Evolutionary conservation across 2,888 invertebrate genomes (phyloP), one percentile per base, ranked within the genome.

Genomic region (Caenorhabditis doughertyi): DNA sequence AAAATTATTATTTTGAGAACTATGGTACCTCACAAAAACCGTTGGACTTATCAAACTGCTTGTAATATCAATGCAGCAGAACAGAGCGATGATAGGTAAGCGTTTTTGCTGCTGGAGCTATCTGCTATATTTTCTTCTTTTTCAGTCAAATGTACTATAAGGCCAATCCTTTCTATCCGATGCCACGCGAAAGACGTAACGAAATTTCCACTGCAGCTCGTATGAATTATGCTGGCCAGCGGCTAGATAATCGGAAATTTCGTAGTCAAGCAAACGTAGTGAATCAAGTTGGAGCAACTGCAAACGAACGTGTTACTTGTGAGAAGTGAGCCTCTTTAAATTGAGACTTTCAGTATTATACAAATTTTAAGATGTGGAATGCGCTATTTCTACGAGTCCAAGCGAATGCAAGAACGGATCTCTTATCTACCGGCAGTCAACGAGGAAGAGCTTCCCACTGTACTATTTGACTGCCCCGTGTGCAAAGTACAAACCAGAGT

Each of bases 141-240:
- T 80, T 13, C 29, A 80, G 81, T 16, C 62, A 79, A 62, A 74
- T 83, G 58, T 71, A 74, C 23, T 79, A 79, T 70, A 49, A 71
- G 2, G 65, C 83, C 2, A 42, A 83, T 60, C 83, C 83, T 7
- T 79, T 79, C 18, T 39, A 73, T 3, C 83, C 83, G 0, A 70
- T 79, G 73, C 77, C 79, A 39, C 67, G 76, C 35, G 53, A 60
- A 13, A 49, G 79, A 23, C 47, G 65, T 3, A 51, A 32, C 16
- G 62, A 51, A 39, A 29, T 39, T 7, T 29, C 49, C 1, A 62
- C 79, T 4, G 74, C 79, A 5, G 42, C 42, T 3, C 68, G 83
- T 2, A 83, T 83, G 83, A 79, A 79, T 32, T 83, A 74, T 49
- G 83, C 83, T 0, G 79, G 74, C 9, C 77, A 74, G 32, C 16